Base-by-base conservation (phyloP, 2,113 vertebrate genomes). In the Bubo blakistoni region DNA sequence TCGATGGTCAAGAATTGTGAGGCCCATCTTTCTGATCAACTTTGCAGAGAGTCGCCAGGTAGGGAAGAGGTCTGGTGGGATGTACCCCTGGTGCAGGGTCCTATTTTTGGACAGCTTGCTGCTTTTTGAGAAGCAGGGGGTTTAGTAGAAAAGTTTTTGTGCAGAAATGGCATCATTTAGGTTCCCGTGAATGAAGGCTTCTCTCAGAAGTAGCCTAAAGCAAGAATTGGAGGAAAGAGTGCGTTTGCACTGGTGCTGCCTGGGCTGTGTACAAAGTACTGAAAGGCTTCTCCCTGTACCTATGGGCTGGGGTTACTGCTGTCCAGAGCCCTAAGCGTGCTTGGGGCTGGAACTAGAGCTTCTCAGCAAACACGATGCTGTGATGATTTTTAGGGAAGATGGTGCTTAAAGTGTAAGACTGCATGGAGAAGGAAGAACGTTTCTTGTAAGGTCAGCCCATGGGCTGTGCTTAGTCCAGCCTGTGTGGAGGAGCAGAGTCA, bases 41-140 rank as follows among this genome's bases (percentile, higher is more conserved):
- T 98, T 99, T 54, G 98, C 99, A 7, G 99, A 99, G 95, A 99
- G 99, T 86, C 98, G 98, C 22, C 99, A 99, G 99, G 99, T 99
- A 97, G 97, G 78, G 38, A 36, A 11, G 16, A 52, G 29, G 4
- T 40, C n/a, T 79, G 40, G 8, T 73, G 62, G 54, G 6, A 46
- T 44, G 66, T 32, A 29, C 5, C 6, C 5, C 15, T 40, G 54
- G 15, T 42, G 25, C 19, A 16, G 20, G 16, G 5, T 14, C 42
- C 25, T 74, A 2, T 6, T 13, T 77, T 24, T 4, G 5, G 44
- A 20, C 40, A 85, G 13, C 5, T 13, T 40, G 18, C 57, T 76
- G 44, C 40, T 73, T 88, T 54, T 46, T 76, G 59, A 22, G 13
- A 6, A 34, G 32, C 27, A 17, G 13, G 51, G 32, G 11, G 11